phyloP scores from a whole-genome alignment of 1,140 invertebrate species.

The Conus betulinus region DNA sequence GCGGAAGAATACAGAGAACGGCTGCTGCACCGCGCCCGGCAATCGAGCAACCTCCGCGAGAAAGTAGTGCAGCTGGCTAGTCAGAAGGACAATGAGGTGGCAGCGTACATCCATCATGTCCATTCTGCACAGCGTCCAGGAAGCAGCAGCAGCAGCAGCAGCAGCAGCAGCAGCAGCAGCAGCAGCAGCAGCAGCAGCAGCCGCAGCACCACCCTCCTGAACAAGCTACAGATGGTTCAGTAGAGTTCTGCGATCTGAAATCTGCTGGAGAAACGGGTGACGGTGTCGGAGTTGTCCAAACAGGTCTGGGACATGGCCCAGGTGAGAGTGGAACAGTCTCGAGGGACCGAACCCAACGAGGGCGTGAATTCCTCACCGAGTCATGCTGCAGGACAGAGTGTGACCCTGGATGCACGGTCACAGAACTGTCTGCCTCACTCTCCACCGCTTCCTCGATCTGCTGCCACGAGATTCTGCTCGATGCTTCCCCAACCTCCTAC shows the following conservation, averaged over 20 bases:
- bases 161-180: background rate
- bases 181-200: no score
- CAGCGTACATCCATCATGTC: background rate
- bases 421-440: background rate
- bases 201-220: background rate
- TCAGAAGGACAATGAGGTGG: background rate
- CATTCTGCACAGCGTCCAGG: background rate
- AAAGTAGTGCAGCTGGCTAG: conserved; percentile 29
- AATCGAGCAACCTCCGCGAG: conserved; percentile 5
- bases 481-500: background rate
- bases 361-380: background rate
- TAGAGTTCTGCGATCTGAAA: background rate
- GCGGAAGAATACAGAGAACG: background rate
- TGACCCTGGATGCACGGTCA: background rate
- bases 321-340: background rate
- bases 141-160: background rate
- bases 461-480: background rate
- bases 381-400: background rate
- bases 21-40: background rate
- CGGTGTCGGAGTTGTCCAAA: background rate
- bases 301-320: background rate
- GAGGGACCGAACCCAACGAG: background rate
- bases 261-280: background rate
- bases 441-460: background rate
- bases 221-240: background rate